Percentiles rank a stretch among this genome's conserved stretches.
Evolutionary conservation across 2,888 invertebrate genomes (phyloP).

Genomic region (Drosophila longiperda): DNA sequence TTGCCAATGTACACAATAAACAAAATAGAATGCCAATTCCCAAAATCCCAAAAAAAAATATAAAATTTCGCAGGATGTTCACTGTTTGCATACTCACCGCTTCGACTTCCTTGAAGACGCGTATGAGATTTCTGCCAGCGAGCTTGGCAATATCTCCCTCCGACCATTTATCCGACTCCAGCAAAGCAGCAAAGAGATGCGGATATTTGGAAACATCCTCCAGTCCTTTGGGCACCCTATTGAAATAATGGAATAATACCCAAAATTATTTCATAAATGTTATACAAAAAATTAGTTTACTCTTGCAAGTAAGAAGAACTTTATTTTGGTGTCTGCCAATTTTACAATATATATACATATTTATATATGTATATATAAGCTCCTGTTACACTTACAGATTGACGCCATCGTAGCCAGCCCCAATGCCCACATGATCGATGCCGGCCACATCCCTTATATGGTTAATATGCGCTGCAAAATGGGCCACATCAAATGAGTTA

Average conservation of each 20-base stretch:
- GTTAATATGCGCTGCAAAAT: slow-evolving; percentile 92
- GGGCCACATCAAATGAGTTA: slow-evolving; percentile 7
- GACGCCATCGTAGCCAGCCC: slow-evolving; percentile 95
- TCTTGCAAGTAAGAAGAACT: neutral
- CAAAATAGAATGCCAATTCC: slow-evolving; percentile 41
- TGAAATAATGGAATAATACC: slow-evolving; percentile 1
- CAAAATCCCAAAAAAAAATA: neutral
- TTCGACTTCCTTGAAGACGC: slow-evolving; percentile 91
- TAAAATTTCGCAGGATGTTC: neutral
- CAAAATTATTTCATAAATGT: neutral
- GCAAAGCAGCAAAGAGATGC: slow-evolving; percentile 91
- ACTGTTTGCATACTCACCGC: slow-evolving; percentile 87
- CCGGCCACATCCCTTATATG: slow-evolving; percentile 94
- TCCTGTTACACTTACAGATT: slow-evolving; percentile 90
- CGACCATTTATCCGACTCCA: slow-evolving; percentile 93
- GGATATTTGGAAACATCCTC: slow-evolving; percentile 95
- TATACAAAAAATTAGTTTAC: neutral
- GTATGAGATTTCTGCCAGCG: slow-evolving; percentile 93
- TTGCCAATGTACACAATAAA: slow-evolving; percentile 44
- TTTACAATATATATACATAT: neutral
- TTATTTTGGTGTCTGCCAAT: neutral
- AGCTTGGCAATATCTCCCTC: slow-evolving; percentile 93
- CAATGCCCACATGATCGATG: slow-evolving; percentile 94
- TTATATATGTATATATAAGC: no score
- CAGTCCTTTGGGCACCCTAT: slow-evolving; percentile 89